phyloP scores from a whole-genome alignment of 2,888 invertebrate genomes.

The Zootermopsis nevadensis region DNA sequence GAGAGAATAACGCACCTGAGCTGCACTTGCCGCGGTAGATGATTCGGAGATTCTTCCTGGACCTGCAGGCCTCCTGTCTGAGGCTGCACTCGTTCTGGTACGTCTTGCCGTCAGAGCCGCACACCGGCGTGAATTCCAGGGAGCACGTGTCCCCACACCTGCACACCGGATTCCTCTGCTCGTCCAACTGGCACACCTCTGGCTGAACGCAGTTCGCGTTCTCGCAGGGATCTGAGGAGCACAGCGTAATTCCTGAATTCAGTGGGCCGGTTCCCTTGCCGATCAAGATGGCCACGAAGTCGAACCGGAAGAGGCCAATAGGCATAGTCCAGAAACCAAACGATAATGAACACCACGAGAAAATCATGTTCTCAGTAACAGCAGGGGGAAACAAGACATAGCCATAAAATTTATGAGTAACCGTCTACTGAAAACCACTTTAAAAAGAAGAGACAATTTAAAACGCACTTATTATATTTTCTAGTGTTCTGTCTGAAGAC shows the following conservation, averaged over 20 bases:
- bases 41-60: slow-evolving; percentile 78
- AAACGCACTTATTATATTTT: too few relatives aligned
- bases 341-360: too few relatives aligned
- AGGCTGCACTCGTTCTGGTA: slow-evolving; percentile 86
- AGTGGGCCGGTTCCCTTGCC: too few relatives aligned
- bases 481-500: too few relatives aligned
- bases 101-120: slow-evolving; percentile 82
- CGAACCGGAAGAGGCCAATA: too few relatives aligned
- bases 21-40: slow-evolving; percentile 86
- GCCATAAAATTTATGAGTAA: too few relatives aligned
- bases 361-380: too few relatives aligned
- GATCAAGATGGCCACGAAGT: too few relatives aligned
- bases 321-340: too few relatives aligned
- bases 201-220: slow-evolving; percentile 81
- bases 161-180: slow-evolving; percentile 80
- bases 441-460: too few relatives aligned
- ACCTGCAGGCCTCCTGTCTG: slow-evolving; percentile 81
- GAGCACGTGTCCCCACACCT: slow-evolving; percentile 83
- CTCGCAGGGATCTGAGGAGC: slow-evolving; percentile 84
- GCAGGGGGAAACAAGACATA: too few relatives aligned
- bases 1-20: slow-evolving; percentile 73
- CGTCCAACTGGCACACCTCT: slow-evolving; percentile 86
- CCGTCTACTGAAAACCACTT: too few relatives aligned
- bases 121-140: slow-evolving; percentile 78
- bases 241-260: background rate